These are phyloP conservation scores for Liasis olivaceus DNA, from an alignment of 2,797 vertebrate species.

Conservation along the genomic window DNA sequence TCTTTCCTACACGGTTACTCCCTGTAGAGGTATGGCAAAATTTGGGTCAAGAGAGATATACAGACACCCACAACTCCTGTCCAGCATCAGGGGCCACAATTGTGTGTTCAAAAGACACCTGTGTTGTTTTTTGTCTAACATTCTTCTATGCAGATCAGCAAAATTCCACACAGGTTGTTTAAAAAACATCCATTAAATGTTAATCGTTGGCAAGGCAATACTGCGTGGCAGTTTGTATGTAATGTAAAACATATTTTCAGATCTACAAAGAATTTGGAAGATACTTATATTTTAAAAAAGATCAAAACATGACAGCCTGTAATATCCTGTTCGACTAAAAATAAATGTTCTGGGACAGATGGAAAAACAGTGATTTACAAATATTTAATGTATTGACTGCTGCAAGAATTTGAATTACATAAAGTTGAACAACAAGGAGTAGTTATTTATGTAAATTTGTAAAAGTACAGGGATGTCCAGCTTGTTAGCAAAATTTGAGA, in stretches of 20 bases:
- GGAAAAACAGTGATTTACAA: neutral
- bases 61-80: too few relatives aligned
- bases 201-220: neutral
- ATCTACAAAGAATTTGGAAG: too few relatives aligned
- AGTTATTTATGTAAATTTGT: neutral
- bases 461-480: too few relatives aligned
- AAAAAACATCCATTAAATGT: neutral
- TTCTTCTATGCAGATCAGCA: neutral
- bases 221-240: neutral
- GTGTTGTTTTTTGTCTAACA: too few relatives aligned
- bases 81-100: neutral
- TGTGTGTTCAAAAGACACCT: neutral
- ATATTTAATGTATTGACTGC: neutral
- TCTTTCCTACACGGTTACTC: slow-evolving; percentile 72
- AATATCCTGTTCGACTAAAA: neutral
- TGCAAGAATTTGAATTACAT: neutral
- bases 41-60: neutral
- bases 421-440: neutral
- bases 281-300: neutral
- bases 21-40: slow-evolving; percentile 57
- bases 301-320: neutral
- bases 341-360: neutral
- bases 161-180: neutral
- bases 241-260: neutral
- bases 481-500: too few relatives aligned